Percentiles rank a stretch among this genome's conserved stretches.
Conservation (phyloP, 2,797 vertebrate genomes). For the Alosa sapidissima region DNA sequence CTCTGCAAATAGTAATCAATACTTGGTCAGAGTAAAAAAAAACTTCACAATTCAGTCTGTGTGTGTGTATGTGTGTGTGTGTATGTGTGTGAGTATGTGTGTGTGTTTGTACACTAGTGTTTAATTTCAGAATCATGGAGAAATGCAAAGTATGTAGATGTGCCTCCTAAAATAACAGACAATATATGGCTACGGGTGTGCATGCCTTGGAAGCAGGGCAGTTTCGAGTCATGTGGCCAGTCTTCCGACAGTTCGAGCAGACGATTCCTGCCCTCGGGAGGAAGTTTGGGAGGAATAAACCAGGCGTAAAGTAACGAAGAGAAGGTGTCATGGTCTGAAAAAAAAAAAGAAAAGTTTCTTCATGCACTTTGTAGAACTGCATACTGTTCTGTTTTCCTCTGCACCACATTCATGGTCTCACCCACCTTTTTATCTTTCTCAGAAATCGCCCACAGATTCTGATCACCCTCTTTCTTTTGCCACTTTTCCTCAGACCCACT, state of each 20-base stretch:
- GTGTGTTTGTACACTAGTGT: too few species aligned
- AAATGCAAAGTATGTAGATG: not conserved
- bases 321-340: not conserved
- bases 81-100: too few species aligned
- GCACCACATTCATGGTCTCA: not conserved
- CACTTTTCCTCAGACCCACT: slow-evolving; percentile 39
- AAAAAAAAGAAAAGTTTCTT: not conserved
- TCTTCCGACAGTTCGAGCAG: not conserved
- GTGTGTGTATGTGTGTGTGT: too few species aligned
- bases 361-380: not conserved
- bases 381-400: not conserved
- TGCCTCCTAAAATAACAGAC: not conserved
- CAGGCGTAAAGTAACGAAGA: not conserved
- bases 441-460: not conserved
- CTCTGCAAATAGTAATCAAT: not conserved
- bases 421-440: not conserved
- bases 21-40: not conserved
- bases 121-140: too few species aligned
- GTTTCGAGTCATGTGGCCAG: not conserved
- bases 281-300: not conserved
- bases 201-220: not conserved
- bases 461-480: not conserved
- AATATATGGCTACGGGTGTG: not conserved
- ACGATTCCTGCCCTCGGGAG: not conserved
- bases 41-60: not conserved